phyloP scores from a whole-genome alignment of 2,888 invertebrate species.

The Cephalotes varians region DNA sequence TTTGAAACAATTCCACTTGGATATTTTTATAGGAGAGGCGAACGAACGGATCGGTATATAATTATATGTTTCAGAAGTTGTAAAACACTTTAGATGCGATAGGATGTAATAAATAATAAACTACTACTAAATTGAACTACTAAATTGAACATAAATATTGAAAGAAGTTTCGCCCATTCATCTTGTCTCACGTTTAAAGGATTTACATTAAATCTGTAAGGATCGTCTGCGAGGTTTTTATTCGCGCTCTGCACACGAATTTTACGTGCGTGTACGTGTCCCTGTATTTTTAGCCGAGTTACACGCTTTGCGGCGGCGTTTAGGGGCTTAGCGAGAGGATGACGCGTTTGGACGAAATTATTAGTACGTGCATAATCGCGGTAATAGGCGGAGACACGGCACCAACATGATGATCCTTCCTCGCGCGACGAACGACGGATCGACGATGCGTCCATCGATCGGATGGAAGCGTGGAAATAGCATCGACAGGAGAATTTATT shows the following conservation, averaged over 20 bases:
- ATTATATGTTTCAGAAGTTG: not conserved
- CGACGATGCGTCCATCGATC: conserved; percentile 65
- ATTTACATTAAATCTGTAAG: not conserved
- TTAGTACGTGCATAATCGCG: conserved; percentile 49
- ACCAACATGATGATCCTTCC: conserved; percentile 22
- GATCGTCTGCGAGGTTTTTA: conserved; percentile 5
- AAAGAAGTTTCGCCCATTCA: not conserved
- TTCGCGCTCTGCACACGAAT: not conserved
- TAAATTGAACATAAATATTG: conserved; percentile 12
- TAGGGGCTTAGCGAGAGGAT: conserved; percentile 22
- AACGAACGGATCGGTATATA: not conserved
- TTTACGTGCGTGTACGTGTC: not conserved
- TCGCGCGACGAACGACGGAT: conserved; percentile 29
- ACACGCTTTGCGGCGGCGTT: not conserved
- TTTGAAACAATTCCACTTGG: not conserved
- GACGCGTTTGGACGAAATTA: conserved; percentile 49
- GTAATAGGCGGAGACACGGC: conserved; percentile 18
- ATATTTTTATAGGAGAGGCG: not conserved
- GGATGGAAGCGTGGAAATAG: conserved; percentile 58
- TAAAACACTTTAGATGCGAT: not conserved
- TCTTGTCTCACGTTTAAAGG: not conserved
- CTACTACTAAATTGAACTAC: too few species aligned
- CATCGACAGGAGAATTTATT: conserved; percentile 74
- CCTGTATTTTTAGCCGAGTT: conserved; percentile 38
- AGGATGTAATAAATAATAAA: not conserved